Evolutionary conservation across 2,888 invertebrate species (phyloP).

Genomic region (Cryptus armator): DNA sequence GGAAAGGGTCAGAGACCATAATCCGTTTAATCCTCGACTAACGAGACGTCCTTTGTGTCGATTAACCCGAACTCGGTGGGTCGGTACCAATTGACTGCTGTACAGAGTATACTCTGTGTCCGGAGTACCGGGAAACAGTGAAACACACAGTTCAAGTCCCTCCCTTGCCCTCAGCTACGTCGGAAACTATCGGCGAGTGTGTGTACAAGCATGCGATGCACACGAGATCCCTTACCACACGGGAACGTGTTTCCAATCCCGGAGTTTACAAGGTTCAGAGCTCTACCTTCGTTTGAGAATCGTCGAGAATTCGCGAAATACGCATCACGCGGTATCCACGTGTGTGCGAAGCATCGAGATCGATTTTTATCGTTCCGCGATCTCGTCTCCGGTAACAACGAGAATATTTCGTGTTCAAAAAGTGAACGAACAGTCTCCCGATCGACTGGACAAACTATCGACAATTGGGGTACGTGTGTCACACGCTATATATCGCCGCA

Average conservation of each 20-base stretch:
- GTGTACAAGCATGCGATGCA: background rate
- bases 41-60: conserved; percentile 79
- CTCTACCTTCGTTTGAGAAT: conserved; percentile 1
- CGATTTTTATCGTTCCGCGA: no score
- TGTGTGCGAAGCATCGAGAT: no score
- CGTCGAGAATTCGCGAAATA: no score
- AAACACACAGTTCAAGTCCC: background rate
- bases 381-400: no score
- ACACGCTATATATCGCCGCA: background rate
- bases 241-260: background rate
- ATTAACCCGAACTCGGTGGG: conserved; percentile 70
- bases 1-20: conserved; percentile 73
- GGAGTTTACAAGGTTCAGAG: background rate
- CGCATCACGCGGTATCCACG: no score
- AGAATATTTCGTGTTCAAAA: no score
- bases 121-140: background rate
- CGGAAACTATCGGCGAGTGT: background rate
- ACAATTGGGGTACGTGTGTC: background rate
- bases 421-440: background rate
- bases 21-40: conserved; percentile 81
- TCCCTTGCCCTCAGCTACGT: background rate
- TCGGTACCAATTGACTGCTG: conserved; percentile 57
- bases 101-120: conserved; percentile 14
- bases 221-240: background rate
- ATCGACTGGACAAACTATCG: background rate